Base-by-base conservation (phyloP, 2,888 invertebrate genomes). In the Eumacrocentrus americanus region DNA sequence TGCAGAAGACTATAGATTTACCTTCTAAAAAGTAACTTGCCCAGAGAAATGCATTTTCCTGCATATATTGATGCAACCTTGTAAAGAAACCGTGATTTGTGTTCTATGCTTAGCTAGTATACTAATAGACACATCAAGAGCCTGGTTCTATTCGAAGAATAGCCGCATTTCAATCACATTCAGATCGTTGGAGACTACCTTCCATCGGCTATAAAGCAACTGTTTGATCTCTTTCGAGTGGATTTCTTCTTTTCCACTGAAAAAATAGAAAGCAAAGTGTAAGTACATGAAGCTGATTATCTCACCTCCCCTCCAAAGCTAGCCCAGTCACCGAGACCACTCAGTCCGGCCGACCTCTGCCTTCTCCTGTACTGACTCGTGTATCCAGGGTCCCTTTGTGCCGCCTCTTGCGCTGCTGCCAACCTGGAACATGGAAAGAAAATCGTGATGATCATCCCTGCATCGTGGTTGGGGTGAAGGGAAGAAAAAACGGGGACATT, bases 321-420 rank as follows among this genome's bases (percentile, higher is more conserved):
- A 79, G 77, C 76, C 78, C 80, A 81, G 80, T 80, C 80, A 81
- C 80, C 80, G 80, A 75, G 78, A 76, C 80, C 78, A 76, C 76
- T 75, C 74, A 76, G 76, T 75, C 78, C 78, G 76, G 76, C 74
- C 77, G 76, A 76, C 76, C 76, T 77, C 79, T 75, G 76, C 78
- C 80, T 76, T 79, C 80, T 77, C 77, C 78, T 76, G 78, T 79
- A 78, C 76, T 79, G 79, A 78, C 78, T 78, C 78, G 77, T 66
- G 75, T 78, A 80, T 79, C 79, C 80, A 79, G 80, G 70, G 72
- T 80, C 76, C 79, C 78, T 75, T 79, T 78, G 78, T 75, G 91
- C 92, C 89, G 92, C 92, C 91, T 92, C 91, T 89, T 92, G 91
- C 89, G 92, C 91, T 89, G 92, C 92, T 89, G 92, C 92, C 91